Conservation (phyloP, 2,888 invertebrate genomes). For the Xanthorhoe spadicearia region DNA sequence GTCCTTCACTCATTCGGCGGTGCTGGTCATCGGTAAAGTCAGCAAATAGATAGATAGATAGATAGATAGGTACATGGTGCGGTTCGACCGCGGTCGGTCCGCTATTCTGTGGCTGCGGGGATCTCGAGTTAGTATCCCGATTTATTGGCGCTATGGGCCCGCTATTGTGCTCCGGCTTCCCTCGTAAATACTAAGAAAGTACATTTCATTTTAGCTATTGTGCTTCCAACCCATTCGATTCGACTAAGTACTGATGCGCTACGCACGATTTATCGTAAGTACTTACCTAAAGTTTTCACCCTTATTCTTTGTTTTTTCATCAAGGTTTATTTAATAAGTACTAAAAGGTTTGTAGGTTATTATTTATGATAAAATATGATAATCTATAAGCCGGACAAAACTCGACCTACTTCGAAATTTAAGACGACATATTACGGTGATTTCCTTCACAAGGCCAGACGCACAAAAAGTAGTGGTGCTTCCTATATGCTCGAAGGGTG, state of each 20-base stretch:
- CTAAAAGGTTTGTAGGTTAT: too few relatives aligned
- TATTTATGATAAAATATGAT: too few relatives aligned
- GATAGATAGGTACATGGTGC: too few relatives aligned
- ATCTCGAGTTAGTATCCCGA: background rate
- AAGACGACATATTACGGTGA: constrained; percentile 1
- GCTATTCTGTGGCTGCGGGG: constrained; percentile 3
- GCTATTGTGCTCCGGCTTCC: background rate
- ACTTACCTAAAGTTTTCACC: background rate
- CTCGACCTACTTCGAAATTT: background rate
- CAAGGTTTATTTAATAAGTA: too few relatives aligned
- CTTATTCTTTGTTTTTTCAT: too few relatives aligned
- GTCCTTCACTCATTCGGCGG: too few relatives aligned
- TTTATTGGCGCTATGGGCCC: background rate
- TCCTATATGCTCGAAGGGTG: background rate
- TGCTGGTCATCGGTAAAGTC: too few relatives aligned
- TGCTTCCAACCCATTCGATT: too few relatives aligned
- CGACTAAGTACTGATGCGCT: background rate
- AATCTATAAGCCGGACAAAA: background rate
- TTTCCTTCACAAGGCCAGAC: background rate
- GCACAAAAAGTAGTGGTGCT: constrained; percentile 7
- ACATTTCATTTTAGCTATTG: background rate
- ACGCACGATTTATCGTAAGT: background rate
- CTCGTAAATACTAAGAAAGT: background rate
- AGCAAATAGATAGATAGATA: too few relatives aligned
- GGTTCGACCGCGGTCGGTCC: too few relatives aligned